phyloP scores from a whole-genome alignment of 2,888 invertebrate genomes.

The Bembecia ichneumoniformis region DNA sequence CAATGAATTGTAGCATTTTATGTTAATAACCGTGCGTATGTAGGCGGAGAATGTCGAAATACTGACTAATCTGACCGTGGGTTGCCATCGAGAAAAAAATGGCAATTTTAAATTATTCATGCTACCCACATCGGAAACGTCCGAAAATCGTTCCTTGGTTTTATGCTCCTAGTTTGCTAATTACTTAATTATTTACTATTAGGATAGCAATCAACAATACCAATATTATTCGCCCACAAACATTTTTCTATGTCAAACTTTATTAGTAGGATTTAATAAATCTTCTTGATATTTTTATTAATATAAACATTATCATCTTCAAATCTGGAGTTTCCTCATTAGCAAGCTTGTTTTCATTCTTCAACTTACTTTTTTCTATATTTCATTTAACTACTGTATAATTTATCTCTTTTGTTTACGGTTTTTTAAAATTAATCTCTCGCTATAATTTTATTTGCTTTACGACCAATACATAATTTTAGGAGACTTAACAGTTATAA shows the following conservation, averaged over 20 bases:
- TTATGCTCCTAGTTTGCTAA: constrained; percentile 56
- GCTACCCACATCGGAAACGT: constrained; percentile 52
- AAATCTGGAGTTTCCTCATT: constrained; percentile 29
- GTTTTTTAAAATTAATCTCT: not conserved
- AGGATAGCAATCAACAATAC: constrained; percentile 20
- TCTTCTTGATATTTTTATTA: constrained; percentile 5
- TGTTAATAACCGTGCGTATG: constrained; percentile 57
- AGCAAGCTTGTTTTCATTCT: constrained; percentile 34
- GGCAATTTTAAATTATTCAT: constrained; percentile 70
- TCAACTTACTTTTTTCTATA: constrained; percentile 24
- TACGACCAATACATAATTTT: too few relatives aligned
- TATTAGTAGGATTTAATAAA: constrained; percentile 3
- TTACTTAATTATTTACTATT: constrained; percentile 56
- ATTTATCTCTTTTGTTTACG: not conserved
- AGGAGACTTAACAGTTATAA: too few relatives aligned
- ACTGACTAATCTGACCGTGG: constrained; percentile 68
- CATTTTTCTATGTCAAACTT: constrained; percentile 5
- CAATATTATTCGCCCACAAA: constrained; percentile 38
- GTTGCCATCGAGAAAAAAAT: constrained; percentile 57
- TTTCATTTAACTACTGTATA: not conserved
- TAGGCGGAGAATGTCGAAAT: constrained; percentile 65
- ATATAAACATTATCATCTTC: not conserved
- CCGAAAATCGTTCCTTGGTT: constrained; percentile 47
- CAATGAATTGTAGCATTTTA: constrained; percentile 67
- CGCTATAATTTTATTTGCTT: not conserved